Evolutionary conservation across 2,797 vertebrate species (phyloP), one percentile per base, ranked within the genome.

Genomic region (Nannoperca obscura): DNA sequence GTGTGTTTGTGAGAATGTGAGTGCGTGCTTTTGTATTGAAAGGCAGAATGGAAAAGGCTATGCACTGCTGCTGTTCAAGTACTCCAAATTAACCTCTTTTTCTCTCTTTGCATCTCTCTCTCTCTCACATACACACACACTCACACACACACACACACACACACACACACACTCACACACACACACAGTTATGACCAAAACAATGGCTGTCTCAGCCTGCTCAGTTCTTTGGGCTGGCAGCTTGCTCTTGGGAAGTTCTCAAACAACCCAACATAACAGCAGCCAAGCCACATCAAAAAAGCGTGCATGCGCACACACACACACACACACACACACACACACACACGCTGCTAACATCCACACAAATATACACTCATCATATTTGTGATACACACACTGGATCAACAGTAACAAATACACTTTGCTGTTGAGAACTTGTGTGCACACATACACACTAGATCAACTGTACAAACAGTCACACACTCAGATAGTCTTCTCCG

Each of bases 261-360:
- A 92, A 90, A 88, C 90, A 93, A 86, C 76, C 83, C 85, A 86
- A 84, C 78, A 80, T 86, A 40, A 49, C 70, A 84, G 78, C 74
- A 80, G 92, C 92, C 93, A 94, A 94, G 71, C 93, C 93, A 93
- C 93, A 93, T 94, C 91, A 94, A 92, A 89, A 71, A 74, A 65
- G 50, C 40, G 7, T 47, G 30, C n/a, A 13, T 44, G 27, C 66
- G 47, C 55, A 57, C 54, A 60, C 73, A 69, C 61, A 55, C 65
- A 64, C 69, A 76, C 63, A 46, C 13, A 47, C 24, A 38, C 42
- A 65, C 52, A 58, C 53, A 68, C 65, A 59, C 67, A 63, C 74
- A 64, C 50, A 72, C 24, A 69, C 75, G 64, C 52, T 42, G 61
- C 82, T 80, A 71, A 83, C 64, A 76, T 57, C 53, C 72, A 70